Percentiles rank a stretch among this genome's conserved stretches.
Conservation (phyloP, 1,140 invertebrate genomes). For the Macrobrachium nipponense region DNA sequence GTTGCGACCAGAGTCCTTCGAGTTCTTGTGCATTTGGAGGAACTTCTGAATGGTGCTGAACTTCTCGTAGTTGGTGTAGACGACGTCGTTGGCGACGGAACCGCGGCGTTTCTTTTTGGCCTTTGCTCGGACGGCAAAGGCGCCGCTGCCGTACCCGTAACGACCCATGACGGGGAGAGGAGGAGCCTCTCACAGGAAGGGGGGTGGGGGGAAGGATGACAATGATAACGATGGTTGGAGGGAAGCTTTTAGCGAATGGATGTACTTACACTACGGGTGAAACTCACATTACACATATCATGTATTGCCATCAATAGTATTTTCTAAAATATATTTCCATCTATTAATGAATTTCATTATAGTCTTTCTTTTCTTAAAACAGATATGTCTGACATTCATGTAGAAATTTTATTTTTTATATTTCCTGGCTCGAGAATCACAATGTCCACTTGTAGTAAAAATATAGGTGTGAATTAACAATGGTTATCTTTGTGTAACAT, state of each 20-base stretch:
- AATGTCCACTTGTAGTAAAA: no score
- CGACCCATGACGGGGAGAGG: slow-evolving; percentile 32
- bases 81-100: not conserved
- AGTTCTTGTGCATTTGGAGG: slow-evolving; percentile 30
- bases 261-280: not conserved
- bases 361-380: no score
- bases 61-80: slow-evolving; percentile 11
- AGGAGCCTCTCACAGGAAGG: not conserved
- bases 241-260: not conserved
- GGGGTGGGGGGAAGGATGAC: not conserved
- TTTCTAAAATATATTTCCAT: not conserved
- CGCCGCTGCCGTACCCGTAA: slow-evolving; percentile 35
- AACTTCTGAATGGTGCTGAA: slow-evolving; percentile 23
- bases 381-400: no score
- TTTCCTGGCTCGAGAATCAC: no score
- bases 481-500: no score
- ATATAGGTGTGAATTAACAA: no score
- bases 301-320: not conserved
- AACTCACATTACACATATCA: not conserved
- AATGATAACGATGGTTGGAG: not conserved
- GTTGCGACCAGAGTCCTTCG: slow-evolving; percentile 19
- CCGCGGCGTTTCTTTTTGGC: not conserved
- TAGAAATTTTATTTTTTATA: no score
- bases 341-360: no score
- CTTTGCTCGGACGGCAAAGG: slow-evolving; percentile 33